These are phyloP conservation scores for Picus viridis DNA, from an alignment of 2,797 vertebrate species.

Conservation along the genomic window DNA sequence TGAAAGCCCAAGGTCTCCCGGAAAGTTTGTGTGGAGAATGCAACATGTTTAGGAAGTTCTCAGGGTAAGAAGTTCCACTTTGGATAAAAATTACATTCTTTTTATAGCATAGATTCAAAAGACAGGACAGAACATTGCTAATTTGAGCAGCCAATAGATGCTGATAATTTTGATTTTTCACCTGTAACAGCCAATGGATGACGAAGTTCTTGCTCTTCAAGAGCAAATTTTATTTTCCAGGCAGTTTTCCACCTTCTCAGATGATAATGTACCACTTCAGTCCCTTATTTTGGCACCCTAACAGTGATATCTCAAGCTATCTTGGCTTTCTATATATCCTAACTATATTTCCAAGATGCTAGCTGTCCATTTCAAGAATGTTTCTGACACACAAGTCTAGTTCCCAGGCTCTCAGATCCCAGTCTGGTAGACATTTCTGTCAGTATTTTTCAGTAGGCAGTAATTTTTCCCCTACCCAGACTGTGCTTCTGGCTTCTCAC, in stretches of 20 bases:
- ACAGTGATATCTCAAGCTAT: not conserved
- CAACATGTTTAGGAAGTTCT: not conserved
- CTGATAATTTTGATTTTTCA: not conserved
- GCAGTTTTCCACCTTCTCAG: not conserved
- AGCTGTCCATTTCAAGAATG: not conserved
- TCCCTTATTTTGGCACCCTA: not conserved
- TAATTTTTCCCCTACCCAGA: not conserved
- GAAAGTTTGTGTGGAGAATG: not conserved
- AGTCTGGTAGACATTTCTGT: not conserved
- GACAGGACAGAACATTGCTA: not conserved
- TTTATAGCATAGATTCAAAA: not conserved
- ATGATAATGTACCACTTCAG: not conserved
- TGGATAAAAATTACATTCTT: not conserved
- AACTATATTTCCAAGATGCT: not conserved
- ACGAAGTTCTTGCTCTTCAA: not conserved
- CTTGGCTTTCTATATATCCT: not conserved
- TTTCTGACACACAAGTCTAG: not conserved
- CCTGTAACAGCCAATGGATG: not conserved
- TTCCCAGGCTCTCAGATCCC: not conserved
- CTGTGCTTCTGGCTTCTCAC: not conserved
- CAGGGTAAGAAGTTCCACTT: not conserved
- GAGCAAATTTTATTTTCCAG: not conserved
- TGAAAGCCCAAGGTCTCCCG: not conserved
- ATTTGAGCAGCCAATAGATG: fast-evolving
- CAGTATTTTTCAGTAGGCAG: not conserved